phyloP scores from a whole-genome alignment of 2,113 vertebrate genomes.

The Odontophorus gujanensis region DNA sequence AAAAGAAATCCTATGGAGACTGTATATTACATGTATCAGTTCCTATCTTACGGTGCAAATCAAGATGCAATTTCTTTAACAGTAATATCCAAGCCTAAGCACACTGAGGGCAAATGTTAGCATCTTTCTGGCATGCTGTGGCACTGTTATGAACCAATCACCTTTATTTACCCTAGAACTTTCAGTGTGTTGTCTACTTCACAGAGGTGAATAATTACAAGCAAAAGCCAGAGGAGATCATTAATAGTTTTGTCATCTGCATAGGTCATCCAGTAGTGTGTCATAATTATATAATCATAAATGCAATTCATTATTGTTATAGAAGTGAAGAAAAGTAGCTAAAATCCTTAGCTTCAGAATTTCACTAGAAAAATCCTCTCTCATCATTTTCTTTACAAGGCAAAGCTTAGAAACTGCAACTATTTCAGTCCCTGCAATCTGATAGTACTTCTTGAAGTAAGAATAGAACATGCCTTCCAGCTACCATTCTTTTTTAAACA shows the following conservation, averaged over 20 bases:
- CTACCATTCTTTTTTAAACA: constrained; percentile 14
- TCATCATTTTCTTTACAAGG: neutral
- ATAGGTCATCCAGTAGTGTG: constrained; percentile 40
- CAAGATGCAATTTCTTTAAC: neutral
- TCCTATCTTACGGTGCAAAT: neutral
- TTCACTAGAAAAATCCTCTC: neutral
- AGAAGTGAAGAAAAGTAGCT: neutral
- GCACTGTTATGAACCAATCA: neutral
- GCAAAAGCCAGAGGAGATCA: constrained; percentile 44
- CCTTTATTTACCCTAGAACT: neutral
- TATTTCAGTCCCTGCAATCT: neutral
- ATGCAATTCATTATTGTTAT: neutral
- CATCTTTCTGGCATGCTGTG: neutral
- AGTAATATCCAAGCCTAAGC: neutral
- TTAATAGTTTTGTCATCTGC: constrained; percentile 52
- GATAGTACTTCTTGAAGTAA: constrained; percentile 2
- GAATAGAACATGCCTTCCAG: constrained; percentile 45
- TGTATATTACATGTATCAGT: neutral
- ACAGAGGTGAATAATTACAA: constrained; percentile 43
- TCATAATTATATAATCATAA: neutral
- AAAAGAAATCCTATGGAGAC: neutral
- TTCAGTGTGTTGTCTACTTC: neutral
- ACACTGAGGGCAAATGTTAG: neutral
- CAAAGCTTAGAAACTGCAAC: neutral
- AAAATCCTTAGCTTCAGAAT: neutral